Conservation (phyloP, 1,140 invertebrate species). For the Drosophila repleta region DNA sequence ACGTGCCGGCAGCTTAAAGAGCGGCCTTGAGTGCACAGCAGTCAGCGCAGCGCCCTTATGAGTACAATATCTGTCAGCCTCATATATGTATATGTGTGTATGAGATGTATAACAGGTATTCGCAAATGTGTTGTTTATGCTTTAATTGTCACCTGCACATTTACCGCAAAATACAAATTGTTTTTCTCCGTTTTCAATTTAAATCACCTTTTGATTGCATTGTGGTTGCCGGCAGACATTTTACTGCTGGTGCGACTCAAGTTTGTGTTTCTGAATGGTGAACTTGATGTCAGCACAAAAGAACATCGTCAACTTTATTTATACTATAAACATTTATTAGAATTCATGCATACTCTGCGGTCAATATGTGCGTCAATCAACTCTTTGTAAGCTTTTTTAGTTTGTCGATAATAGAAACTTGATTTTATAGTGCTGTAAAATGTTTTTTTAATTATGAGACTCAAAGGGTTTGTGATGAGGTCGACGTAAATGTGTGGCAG, state of each 20-base stretch:
- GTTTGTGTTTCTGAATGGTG: not conserved
- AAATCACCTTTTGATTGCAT: slow-evolving; percentile 16
- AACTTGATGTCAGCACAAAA: slow-evolving; percentile 58
- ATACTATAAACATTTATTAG: slow-evolving; percentile 12
- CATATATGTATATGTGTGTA: not conserved
- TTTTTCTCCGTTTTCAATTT: slow-evolving; percentile 19
- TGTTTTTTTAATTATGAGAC: slow-evolving; percentile 54
- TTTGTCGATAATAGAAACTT: slow-evolving; percentile 40
- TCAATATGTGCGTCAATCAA: slow-evolving; percentile 42
- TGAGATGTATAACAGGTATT: too few species aligned
- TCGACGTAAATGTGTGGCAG: not conserved
- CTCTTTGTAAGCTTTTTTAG: slow-evolving; percentile 7
- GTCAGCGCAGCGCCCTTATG: too few species aligned
- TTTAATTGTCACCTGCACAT: slow-evolving; percentile 13
- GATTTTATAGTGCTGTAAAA: slow-evolving; percentile 56
- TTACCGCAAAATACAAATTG: not conserved
- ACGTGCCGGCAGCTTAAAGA: slow-evolving; percentile 43
- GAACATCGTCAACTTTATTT: slow-evolving; percentile 11
- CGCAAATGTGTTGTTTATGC: not conserved
- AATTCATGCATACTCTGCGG: slow-evolving; percentile 37
- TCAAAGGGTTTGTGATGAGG: slow-evolving; percentile 20
- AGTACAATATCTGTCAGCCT: not conserved
- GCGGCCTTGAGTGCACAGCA: not conserved
- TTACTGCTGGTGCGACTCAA: slow-evolving; percentile 6
- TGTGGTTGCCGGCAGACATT: slow-evolving; percentile 16